Evolutionary conservation across 2,113 vertebrate species (phyloP).

Genomic region (Pluvialis apricaria): DNA sequence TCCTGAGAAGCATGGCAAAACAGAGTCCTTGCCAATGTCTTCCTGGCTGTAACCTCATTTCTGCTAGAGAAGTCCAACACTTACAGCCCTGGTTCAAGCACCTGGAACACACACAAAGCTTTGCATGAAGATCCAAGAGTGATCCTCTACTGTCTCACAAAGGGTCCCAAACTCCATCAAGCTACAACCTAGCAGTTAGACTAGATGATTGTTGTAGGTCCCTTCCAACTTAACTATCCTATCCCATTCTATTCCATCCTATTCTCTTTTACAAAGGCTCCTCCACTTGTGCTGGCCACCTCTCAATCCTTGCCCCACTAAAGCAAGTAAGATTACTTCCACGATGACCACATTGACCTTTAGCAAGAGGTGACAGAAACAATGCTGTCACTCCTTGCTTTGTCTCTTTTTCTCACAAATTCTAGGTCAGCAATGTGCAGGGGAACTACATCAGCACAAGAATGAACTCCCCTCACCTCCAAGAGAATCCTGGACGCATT

Average conservation of each 20-base stretch:
- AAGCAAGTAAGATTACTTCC: not conserved
- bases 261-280: not conserved
- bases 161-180: not conserved
- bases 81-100: not conserved
- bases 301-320: not conserved
- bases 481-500: not conserved
- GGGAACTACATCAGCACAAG: not conserved
- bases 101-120: not conserved
- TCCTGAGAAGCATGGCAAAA: not conserved
- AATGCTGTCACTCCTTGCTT: accelerated
- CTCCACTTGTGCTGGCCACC: not conserved
- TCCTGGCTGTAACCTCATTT: not conserved
- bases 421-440: not conserved
- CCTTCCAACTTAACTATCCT: not conserved
- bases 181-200: not conserved
- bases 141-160: not conserved
- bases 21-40: not conserved
- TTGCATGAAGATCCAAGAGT: not conserved
- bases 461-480: not conserved
- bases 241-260: not conserved
- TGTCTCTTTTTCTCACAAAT: not conserved
- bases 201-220: not conserved
- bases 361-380: not conserved
- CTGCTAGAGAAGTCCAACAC: not conserved
- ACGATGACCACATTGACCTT: not conserved